Evolutionary conservation across 2,888 invertebrate species (phyloP).

Genomic region (Lingula anatina): DNA sequence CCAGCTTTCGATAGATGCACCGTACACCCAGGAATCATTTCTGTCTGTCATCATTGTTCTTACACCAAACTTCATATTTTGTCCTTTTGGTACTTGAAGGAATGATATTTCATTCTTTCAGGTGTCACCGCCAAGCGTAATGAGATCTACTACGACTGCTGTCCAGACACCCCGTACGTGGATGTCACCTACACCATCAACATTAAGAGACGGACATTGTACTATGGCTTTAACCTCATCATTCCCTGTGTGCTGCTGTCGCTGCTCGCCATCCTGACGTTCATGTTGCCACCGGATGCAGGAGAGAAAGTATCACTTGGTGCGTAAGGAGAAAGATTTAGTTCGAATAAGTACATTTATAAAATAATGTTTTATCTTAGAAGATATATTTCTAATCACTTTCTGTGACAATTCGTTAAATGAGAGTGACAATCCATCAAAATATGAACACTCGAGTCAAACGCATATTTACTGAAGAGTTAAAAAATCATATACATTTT

Average conservation of each 20-base stretch:
- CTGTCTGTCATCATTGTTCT: too few relatives aligned
- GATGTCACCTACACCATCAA: conserved; percentile 96
- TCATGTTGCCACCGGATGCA: conserved; percentile 97
- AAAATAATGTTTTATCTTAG: too few relatives aligned
- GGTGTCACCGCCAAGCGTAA: conserved; percentile 48
- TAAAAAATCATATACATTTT: too few relatives aligned
- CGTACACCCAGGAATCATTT: too few relatives aligned
- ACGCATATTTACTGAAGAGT: too few relatives aligned
- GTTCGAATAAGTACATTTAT: background rate
- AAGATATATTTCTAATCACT: too few relatives aligned
- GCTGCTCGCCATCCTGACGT: conserved; percentile 96
- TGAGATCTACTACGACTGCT: conserved; percentile 65
- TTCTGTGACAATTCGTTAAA: too few relatives aligned
- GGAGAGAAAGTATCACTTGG: conserved; percentile 98
- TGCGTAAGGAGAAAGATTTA: conserved; percentile 52
- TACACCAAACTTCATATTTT: too few relatives aligned
- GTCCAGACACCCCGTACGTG: conserved; percentile 69
- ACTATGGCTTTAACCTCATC: conserved; percentile 99
- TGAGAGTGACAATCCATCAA: too few relatives aligned
- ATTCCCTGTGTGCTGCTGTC: conserved; percentile 98
- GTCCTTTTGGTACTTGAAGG: too few relatives aligned
- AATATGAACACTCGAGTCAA: too few relatives aligned
- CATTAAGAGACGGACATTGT: conserved; percentile 91
- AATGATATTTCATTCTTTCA: conserved; percentile 15
- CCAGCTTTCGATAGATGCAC: too few relatives aligned